These are phyloP conservation scores for Eubasilissa splendida DNA, from an alignment of 2,888 invertebrate species.

Conservation along the genomic window DNA sequence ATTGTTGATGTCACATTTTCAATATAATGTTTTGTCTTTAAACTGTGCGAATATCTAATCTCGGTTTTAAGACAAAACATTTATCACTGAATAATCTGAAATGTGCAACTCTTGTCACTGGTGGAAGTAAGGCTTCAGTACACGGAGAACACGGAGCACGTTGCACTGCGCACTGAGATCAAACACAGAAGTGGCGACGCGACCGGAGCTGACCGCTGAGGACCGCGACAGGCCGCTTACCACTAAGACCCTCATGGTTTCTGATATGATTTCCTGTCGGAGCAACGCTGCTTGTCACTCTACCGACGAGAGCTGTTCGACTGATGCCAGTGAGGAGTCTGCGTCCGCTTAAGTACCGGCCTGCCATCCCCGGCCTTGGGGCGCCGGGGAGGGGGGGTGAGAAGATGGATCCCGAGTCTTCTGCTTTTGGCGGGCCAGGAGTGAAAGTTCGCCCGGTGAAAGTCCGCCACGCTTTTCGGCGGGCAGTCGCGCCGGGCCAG, in stretches of 20 bases:
- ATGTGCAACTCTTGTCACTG: conserved; percentile 15
- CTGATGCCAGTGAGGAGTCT: conserved; percentile 47
- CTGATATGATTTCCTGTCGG: conserved; percentile 47
- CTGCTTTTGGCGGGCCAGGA: conserved; percentile 54
- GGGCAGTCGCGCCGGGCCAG: conserved; percentile 38
- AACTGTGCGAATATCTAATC: not conserved
- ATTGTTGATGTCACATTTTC: not conserved
- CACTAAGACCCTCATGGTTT: conserved; percentile 58
- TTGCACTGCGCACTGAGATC: conserved; percentile 23
- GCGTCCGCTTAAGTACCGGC: conserved; percentile 42
- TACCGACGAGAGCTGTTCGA: conserved; percentile 52
- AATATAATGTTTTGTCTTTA: not conserved
- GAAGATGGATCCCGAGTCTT: conserved; percentile 46
- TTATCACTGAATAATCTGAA: not conserved
- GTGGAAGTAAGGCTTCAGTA: not conserved
- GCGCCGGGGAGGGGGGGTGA: conserved; percentile 40
- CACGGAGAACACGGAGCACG: conserved; percentile 24
- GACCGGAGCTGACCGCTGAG: conserved; percentile 43
- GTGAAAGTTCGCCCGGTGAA: conserved; percentile 58
- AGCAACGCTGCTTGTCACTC: conserved; percentile 52
- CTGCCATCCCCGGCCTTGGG: conserved; percentile 46
- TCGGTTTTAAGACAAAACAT: not conserved
- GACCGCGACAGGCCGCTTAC: conserved; percentile 49
- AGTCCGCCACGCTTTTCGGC: conserved; percentile 47
- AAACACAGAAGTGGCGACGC: not conserved